Evolutionary conservation across 2,888 invertebrate species (phyloP), one percentile per base, ranked within the genome.

Genomic region (Oeneis ivallda): DNA sequence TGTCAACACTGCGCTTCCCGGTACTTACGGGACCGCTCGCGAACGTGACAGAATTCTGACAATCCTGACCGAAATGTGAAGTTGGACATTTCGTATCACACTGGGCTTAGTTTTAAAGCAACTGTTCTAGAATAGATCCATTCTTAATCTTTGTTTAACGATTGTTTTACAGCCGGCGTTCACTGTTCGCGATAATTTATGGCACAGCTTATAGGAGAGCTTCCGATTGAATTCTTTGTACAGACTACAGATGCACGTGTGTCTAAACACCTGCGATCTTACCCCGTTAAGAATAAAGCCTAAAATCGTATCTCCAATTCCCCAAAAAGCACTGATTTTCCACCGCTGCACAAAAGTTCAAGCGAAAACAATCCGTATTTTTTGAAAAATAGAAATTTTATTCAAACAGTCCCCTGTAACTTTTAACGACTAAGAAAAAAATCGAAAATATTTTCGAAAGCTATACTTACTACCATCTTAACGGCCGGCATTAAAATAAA

Each of bases 101-200:
- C 56, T 50, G 54, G 49, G 49, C 57, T 64, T 47, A 69, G 67
- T 58, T 67, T 63, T 71, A 71, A 70, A 71, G 70, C 70, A 68
- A 71, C 64, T 71, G 72, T 66, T 72, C 70, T 67, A 70, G 71
- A 72, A 73, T 73, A 72, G 72, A 75, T 73, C 74, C 77, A 75
- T 74, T 78, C 77, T 79, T 81, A 84, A 85, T 84, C 82, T 80
- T 69, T 71, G 71, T 83, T 86, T 86, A 84, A 86, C 84, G 85
- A 84, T 83, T 80, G 79, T 85, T 87, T 84, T 84, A 87, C 80
- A 76, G 76, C 76, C 75, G 73, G 70, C 77, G 76, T 77, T 78
- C 81, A 79, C 77, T 82, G 79, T 72, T 72, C 69, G 72, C 69
- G 70, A 76, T 84, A 89, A 87, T 87, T 87, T 88, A 87, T 84